Percentiles rank a stretch among this genome's conserved stretches.
phyloP scores from a whole-genome alignment of 2,113 vertebrate species.

The Dryoscopus gambensis region DNA sequence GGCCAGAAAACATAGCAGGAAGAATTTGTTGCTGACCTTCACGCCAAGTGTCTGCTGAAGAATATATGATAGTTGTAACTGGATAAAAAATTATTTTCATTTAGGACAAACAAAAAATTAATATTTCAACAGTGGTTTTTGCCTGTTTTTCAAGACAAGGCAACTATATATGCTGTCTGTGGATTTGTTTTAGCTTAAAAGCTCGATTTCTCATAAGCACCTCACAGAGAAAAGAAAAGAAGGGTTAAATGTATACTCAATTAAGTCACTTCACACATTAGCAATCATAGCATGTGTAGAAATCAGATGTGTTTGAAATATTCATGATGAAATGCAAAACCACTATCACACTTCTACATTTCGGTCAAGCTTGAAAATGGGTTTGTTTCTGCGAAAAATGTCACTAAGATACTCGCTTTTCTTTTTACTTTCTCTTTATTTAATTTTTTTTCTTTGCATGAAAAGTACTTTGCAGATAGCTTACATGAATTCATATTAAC shows the following conservation, averaged over 20 bases:
- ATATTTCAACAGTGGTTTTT: neutral
- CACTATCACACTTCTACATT: neutral
- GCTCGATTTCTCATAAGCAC: neutral
- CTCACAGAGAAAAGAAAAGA: neutral
- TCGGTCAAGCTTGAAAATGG: slow-evolving; percentile 18
- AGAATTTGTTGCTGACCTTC: slow-evolving; percentile 55
- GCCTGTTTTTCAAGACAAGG: neutral
- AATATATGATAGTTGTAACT: neutral
- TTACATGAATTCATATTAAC: neutral
- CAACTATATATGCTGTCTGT: neutral
- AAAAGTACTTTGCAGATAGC: neutral
- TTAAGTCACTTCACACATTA: neutral
- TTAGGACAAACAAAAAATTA: neutral
- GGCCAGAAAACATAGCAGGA: neutral
- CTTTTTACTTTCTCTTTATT: neutral
- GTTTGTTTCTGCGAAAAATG: slow-evolving; percentile 33
- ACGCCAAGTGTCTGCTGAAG: neutral
- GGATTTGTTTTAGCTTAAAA: neutral
- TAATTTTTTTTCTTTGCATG: neutral
- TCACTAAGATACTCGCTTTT: neutral
- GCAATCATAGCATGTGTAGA: neutral
- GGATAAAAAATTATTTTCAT: slow-evolving; percentile 1
- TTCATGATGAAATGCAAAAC: slow-evolving; percentile 10
- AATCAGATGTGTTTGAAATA: slow-evolving; percentile 39
- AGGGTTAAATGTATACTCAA: neutral